These are phyloP conservation scores for Resseliella maxima DNA, from an alignment of 2,888 invertebrate genomes.

Conservation along the genomic window DNA sequence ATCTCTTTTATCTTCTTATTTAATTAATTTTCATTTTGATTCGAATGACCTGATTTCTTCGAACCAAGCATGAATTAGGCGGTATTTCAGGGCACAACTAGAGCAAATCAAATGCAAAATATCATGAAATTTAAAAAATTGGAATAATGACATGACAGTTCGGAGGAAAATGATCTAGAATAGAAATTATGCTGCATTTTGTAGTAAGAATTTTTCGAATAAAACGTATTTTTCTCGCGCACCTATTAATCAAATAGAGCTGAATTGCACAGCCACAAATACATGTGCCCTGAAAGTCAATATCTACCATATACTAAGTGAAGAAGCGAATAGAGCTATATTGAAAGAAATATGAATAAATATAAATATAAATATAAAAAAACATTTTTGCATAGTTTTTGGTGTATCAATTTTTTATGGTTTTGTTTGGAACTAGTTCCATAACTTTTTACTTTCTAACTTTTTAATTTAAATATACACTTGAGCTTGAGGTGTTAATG, in stretches of 20 bases:
- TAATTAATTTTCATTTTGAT: no score
- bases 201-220: not conserved
- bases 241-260: not conserved
- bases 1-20: no score
- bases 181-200: not conserved
- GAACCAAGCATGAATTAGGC: not conserved
- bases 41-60: not conserved
- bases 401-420: no score
- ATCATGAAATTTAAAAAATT: not conserved
- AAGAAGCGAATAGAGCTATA: no score
- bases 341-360: no score
- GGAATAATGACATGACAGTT: not conserved
- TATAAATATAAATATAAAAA: no score
- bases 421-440: no score
- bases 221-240: constrained; percentile 14
- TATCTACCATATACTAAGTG: not conserved
- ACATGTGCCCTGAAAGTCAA: constrained; percentile 17
- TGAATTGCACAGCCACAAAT: constrained; percentile 43
- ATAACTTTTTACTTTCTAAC: no score
- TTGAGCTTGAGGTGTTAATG: no score
- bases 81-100: constrained; percentile 22
- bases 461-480: no score
- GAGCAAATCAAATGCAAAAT: not conserved
- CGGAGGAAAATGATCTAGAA: not conserved
- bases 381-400: no score